A percentile compares a stretch with the other conserved stretches of the same genome.
phyloP scores from a whole-genome alignment of 2,797 vertebrate genomes.

The Parambassis ranga region DNA sequence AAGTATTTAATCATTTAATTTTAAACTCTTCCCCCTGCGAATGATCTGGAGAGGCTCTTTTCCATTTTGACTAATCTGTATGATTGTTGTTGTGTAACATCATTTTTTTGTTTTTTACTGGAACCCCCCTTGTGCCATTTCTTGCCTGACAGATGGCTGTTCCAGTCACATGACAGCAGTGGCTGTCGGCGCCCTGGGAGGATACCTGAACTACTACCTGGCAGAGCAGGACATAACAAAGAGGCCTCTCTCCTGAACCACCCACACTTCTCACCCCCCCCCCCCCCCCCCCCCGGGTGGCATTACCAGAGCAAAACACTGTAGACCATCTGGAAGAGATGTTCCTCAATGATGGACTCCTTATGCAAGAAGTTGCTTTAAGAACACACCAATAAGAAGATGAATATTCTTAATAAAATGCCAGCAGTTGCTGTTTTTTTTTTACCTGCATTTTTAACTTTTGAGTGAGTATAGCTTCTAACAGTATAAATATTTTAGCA shows the following conservation, averaged over 20 bases:
- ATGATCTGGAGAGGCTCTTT: no score
- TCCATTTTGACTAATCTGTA: no score
- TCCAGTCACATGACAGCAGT: slow-evolving; percentile 87
- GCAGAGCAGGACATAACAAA: slow-evolving; percentile 84
- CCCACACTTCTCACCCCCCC: no score
- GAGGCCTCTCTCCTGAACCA: slow-evolving; percentile 75
- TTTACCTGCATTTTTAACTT: not conserved
- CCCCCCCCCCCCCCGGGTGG: not conserved
- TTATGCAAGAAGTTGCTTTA: not conserved
- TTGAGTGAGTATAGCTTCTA: not conserved
- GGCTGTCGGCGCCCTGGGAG: slow-evolving; percentile 83
- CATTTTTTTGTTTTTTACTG: no score
- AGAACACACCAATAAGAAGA: slow-evolving; percentile 3
- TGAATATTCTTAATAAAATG: not conserved
- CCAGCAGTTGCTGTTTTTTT: not conserved
- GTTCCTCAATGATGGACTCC: not conserved
- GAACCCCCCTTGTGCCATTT: not conserved
- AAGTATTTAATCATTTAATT: no score
- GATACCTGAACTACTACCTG: slow-evolving; percentile 84
- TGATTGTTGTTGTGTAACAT: not conserved
- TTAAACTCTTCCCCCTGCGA: no score
- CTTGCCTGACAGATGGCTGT: slow-evolving; percentile 79
- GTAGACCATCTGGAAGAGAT: slow-evolving; percentile 12
- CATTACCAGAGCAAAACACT: not conserved
- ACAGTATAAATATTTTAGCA: no score